Percentiles rank a stretch among this genome's conserved stretches.
These are phyloP conservation scores for Cosmopolites sordidus DNA, from an alignment of 2,888 invertebrate species.

Conservation along the genomic window DNA sequence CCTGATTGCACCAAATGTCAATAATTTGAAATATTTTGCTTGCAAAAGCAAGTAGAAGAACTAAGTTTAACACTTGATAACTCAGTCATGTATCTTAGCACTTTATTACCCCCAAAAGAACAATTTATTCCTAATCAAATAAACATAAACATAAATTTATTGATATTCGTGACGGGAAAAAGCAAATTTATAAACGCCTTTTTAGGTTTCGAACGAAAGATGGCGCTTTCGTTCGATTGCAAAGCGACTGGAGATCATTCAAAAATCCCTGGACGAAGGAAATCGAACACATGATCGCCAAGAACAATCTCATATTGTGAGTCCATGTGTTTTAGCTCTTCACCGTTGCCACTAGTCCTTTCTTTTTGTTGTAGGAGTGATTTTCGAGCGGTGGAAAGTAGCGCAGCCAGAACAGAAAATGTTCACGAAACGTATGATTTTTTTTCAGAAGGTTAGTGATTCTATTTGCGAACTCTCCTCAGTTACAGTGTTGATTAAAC, in stretches of 20 bases:
- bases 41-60: no score
- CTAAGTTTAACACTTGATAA: no score
- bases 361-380: constrained; percentile 46
- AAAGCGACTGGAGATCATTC: constrained; percentile 85
- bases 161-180: no score
- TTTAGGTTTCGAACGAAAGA: constrained; percentile 74
- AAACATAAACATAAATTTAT: no score
- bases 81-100: no score
- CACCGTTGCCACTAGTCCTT: neutral
- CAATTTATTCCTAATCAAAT: no score
- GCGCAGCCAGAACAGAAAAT: constrained; percentile 47
- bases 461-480: no score
- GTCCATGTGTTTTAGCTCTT: constrained; percentile 30
- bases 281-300: constrained; percentile 84
- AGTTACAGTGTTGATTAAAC: no score
- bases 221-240: constrained; percentile 66
- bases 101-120: no score
- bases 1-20: no score
- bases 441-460: constrained; percentile 55
- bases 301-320: constrained; percentile 73
- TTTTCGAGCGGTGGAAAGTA: constrained; percentile 51
- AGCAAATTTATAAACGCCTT: no score
- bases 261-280: constrained; percentile 95
- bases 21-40: no score
- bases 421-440: constrained; percentile 55